A percentile compares a stretch with the other conserved stretches of the same genome.
These are phyloP conservation scores for Holothuria leucospilota DNA, from an alignment of 53 echinoderm and acorn worm species.

Conservation along the genomic window DNA sequence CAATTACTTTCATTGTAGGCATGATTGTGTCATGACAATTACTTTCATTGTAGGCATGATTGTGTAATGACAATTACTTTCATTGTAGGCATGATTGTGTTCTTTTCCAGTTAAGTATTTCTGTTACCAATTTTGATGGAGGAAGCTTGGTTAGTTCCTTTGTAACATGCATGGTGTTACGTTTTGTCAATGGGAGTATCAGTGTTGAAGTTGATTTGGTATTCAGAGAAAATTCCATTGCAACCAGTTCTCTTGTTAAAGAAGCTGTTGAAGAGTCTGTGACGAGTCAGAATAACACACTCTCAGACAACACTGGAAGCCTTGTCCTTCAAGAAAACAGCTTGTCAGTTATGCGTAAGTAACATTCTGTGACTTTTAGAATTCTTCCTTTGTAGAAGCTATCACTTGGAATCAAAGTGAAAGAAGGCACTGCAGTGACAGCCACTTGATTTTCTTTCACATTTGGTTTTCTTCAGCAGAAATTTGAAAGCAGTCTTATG, in stretches of 20 bases:
- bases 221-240: neutral
- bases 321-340: neutral
- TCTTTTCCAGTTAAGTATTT: too few species aligned
- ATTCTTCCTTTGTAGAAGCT: too few species aligned
- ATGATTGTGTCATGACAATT: too few species aligned
- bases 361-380: neutral
- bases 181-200: conserved; percentile 7
- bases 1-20: too few species aligned
- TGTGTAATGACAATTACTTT: too few species aligned
- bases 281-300: neutral
- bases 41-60: too few species aligned
- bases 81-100: too few species aligned
- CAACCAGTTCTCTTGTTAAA: neutral
- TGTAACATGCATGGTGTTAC: neutral
- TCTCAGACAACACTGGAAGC: neutral
- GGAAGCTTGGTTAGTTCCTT: neutral
- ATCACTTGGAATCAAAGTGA: too few species aligned
- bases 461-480: too few species aligned
- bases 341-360: neutral
- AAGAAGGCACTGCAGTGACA: too few species aligned
- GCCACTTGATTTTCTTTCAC: too few species aligned
- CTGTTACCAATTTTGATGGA: neutral
- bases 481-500: too few species aligned
- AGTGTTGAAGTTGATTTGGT: conserved; percentile 4
- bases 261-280: neutral